Conservation (phyloP, 92 coral and sea anemone genomes). For the Plumapathes pennacea region DNA sequence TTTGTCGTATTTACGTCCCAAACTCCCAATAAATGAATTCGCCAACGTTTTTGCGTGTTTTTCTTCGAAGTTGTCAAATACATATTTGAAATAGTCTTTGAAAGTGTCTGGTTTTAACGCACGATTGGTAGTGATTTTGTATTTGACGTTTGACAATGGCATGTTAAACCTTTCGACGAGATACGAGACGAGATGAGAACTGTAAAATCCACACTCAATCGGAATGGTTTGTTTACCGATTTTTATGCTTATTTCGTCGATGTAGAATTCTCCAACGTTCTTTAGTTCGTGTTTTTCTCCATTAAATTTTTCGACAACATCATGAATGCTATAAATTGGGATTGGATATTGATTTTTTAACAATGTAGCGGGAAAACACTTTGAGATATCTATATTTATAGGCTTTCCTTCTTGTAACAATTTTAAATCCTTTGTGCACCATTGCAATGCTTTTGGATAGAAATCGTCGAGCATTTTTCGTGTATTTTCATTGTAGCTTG, state of each 20-base stretch:
- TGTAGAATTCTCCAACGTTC: conserved; percentile 31
- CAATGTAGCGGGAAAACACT: conserved; percentile 21
- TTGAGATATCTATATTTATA: conserved; percentile 23
- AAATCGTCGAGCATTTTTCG: conserved; percentile 30
- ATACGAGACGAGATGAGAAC: background rate
- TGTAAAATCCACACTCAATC: background rate
- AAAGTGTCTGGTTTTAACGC: conserved; percentile 8
- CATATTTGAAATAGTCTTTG: background rate
- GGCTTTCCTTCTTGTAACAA: too few species aligned
- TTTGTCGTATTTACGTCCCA: conserved; percentile 19
- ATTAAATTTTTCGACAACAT: conserved; percentile 18
- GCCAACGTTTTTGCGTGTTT: conserved; percentile 12
- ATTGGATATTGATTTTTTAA: background rate
- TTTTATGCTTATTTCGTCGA: conserved; percentile 39
- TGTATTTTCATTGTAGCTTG: conserved; percentile 8
- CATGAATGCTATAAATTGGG: conserved; percentile 16
- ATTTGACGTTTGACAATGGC: conserved; percentile 1
- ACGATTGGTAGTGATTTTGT: conserved; percentile 1
- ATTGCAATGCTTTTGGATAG: conserved; percentile 41
- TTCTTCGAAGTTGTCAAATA: conserved; percentile 9
- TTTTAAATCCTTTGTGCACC: conserved; percentile 12
- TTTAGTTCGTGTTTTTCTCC: conserved; percentile 13
- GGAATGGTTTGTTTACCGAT: too few species aligned
- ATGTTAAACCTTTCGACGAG: background rate
- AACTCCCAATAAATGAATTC: conserved; percentile 14